Evolutionary conservation across 2,113 vertebrate species (phyloP).

Genomic region (Saiga tatarica): DNA sequence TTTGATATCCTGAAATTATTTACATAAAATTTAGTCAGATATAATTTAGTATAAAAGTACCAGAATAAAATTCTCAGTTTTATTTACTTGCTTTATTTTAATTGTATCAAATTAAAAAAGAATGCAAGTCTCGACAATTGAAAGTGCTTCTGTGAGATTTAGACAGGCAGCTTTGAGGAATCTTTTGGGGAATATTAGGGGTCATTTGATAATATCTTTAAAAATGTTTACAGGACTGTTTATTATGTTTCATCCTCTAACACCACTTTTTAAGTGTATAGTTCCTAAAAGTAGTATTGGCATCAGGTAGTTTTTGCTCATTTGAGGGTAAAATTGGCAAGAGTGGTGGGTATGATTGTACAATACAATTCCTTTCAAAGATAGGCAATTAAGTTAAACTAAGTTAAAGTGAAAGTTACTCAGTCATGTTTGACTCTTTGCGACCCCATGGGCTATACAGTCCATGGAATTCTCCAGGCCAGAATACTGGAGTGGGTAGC

Average conservation of each 20-base stretch:
- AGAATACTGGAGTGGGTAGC: not conserved
- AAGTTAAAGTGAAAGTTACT: not conserved
- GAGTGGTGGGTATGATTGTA: not conserved
- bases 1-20: not conserved
- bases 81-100: conserved; percentile 12
- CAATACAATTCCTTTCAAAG: conserved; percentile 1
- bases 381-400: not conserved
- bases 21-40: not conserved
- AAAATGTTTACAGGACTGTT: not conserved
- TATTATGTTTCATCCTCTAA: not conserved
- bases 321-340: not conserved
- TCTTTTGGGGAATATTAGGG: not conserved
- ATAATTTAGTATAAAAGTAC: not conserved
- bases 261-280: not conserved
- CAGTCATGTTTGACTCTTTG: not conserved
- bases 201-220: conserved; percentile 8
- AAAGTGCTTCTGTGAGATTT: conserved; percentile 13
- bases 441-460: not conserved
- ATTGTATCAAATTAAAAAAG: not conserved
- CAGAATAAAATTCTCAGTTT: not conserved
- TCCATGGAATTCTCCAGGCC: not conserved
- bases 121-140: not conserved
- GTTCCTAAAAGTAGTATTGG: not conserved
- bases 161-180: not conserved
- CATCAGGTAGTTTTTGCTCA: not conserved